Conservation (phyloP, 1,140 invertebrate genomes). For the Aphidius ervi region DNA sequence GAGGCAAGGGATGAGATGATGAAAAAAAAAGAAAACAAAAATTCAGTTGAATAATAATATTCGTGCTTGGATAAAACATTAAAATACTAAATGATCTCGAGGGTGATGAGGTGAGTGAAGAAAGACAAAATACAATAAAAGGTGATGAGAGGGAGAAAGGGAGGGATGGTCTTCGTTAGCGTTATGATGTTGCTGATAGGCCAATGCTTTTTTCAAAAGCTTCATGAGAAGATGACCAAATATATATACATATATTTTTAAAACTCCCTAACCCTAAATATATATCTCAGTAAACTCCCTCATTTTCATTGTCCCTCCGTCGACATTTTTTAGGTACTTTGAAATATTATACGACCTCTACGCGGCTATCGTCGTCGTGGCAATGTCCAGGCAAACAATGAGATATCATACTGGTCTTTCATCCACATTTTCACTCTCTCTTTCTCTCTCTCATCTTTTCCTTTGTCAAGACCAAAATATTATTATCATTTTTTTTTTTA, state of each 20-base stretch:
- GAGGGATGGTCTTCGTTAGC: constrained; percentile 13
- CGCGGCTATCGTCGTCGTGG: constrained; percentile 33
- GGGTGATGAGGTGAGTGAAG: constrained; percentile 6
- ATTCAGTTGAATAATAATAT: constrained; percentile 23
- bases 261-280: too few relatives aligned
- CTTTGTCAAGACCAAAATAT: background rate
- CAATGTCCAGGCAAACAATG: constrained; percentile 32
- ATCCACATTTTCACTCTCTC: background rate
- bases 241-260: background rate
- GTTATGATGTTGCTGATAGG: constrained; percentile 34
- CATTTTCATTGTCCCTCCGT: constrained; percentile 21
- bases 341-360: constrained; percentile 41
- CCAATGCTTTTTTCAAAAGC: constrained; percentile 26
- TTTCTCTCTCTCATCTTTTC: background rate
- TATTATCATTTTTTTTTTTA: too few relatives aligned
- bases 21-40: constrained; percentile 3
- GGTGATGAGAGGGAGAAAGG: too few relatives aligned
- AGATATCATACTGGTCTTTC: constrained; percentile 26
- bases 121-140: too few relatives aligned
- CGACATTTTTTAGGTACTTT: constrained; percentile 32
- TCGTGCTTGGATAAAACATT: constrained; percentile 26
- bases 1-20: background rate
- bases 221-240: constrained; percentile 42
- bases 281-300: too few relatives aligned
- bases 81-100: constrained; percentile 32